Percentiles rank a stretch among this genome's conserved stretches.
Conservation (phyloP, 2,797 vertebrate genomes). For the Sebastes iracundus region DNA sequence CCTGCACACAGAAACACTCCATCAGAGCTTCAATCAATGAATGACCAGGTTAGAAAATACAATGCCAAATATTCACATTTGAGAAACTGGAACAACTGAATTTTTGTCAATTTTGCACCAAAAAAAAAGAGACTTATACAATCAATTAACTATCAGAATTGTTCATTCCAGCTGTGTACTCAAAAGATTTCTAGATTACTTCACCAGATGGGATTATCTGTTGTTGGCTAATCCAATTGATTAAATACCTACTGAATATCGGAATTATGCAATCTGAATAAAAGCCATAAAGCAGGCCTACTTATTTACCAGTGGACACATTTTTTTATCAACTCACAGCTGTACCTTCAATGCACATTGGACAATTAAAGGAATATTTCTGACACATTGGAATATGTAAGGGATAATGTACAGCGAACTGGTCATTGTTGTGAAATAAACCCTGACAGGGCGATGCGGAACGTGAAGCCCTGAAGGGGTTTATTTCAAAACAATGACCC, state of each 20-base stretch:
- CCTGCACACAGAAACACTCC: constrained; percentile 75
- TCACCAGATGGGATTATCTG: not conserved
- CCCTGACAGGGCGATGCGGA: no score
- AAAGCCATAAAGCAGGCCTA: not conserved
- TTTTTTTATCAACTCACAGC: not conserved
- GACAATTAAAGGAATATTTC: not conserved
- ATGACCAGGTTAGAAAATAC: not conserved
- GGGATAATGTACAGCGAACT: no score
- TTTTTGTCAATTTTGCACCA: not conserved
- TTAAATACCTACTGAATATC: not conserved
- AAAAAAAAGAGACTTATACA: not conserved
- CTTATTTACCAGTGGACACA: not conserved
- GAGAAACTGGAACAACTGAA: not conserved
- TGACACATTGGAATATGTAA: no score
- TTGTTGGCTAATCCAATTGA: not conserved
- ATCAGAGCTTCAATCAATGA: not conserved
- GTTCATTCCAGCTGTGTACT: not conserved
- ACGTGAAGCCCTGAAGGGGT: no score
- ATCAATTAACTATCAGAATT: not conserved
- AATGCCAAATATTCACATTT: not conserved
- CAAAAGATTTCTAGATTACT: not conserved
- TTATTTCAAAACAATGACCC: no score
- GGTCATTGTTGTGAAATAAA: no score
- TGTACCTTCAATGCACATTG: not conserved
- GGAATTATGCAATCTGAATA: not conserved